Percentiles rank a stretch among this genome's conserved stretches.
These are phyloP conservation scores for Trissolcus basalis DNA, from an alignment of 1,140 invertebrate species.

Conservation along the genomic window DNA sequence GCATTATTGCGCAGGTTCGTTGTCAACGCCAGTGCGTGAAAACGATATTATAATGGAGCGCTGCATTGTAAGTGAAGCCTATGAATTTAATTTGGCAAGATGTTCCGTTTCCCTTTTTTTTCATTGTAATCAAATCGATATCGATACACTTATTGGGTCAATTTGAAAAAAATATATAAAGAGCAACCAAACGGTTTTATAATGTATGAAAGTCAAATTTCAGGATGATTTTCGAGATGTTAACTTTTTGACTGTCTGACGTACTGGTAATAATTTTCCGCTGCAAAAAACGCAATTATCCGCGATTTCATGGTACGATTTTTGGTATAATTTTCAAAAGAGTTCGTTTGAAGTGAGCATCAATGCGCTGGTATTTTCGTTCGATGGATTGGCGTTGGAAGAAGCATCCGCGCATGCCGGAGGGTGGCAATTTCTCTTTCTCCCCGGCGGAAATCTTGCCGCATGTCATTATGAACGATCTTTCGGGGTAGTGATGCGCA, in stretches of 20 bases:
- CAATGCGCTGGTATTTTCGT: conserved; percentile 44
- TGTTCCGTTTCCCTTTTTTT: conserved; percentile 8
- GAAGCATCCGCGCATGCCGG: conserved; percentile 51
- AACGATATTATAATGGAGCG: conserved; percentile 49
- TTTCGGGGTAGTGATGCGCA: conserved; percentile 56
- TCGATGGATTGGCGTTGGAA: conserved; percentile 47
- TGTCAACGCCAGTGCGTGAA: conserved; percentile 54
- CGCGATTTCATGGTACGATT: conserved; percentile 29
- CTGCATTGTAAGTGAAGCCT: conserved; percentile 18
- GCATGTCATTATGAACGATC: conserved; percentile 55
- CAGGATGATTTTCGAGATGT: not conserved
- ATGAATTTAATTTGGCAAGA: conserved; percentile 38
- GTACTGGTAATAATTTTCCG: conserved; percentile 15
- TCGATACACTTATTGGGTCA: not conserved
- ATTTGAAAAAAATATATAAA: too few species aligned
- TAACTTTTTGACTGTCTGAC: not conserved
- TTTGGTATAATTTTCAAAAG: conserved; percentile 34
- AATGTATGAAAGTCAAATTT: too few species aligned
- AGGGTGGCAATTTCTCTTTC: conserved; percentile 56
- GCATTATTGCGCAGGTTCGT: conserved; percentile 55
- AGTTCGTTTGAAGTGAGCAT: conserved; percentile 29
- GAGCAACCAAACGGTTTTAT: too few species aligned
- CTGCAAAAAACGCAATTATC: conserved; percentile 27
- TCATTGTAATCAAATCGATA: not conserved
- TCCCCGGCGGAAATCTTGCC: conserved; percentile 49